phyloP scores from a whole-genome alignment of 2,888 invertebrate genomes.

The Corythucha ciliata region DNA sequence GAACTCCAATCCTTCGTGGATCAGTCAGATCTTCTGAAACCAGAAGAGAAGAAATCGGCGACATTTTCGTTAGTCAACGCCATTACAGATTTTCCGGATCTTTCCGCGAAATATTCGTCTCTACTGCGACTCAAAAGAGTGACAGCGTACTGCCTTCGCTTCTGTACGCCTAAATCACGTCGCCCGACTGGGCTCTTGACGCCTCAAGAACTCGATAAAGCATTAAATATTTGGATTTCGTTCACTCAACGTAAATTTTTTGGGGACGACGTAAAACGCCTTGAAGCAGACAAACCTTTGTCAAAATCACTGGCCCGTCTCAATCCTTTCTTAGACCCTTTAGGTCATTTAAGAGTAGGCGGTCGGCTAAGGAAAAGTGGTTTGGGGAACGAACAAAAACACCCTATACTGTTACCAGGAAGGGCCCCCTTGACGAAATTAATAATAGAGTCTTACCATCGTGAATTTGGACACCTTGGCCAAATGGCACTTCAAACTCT shows the following conservation, averaged over 20 bases:
- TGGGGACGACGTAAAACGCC: background rate
- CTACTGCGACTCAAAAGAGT: no score
- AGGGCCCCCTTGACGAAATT: slow-evolving; percentile 12
- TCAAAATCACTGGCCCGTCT: background rate
- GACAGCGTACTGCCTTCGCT: no score
- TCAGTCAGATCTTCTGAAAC: no score
- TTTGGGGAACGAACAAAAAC: slow-evolving; percentile 5
- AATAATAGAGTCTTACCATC: slow-evolving; percentile 21
- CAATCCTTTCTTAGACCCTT: slow-evolving; percentile 20
- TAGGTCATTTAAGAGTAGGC: slow-evolving; percentile 27
- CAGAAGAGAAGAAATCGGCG: no score
- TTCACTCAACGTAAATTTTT: background rate
- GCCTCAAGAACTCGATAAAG: background rate
- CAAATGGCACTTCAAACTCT: slow-evolving; percentile 12
- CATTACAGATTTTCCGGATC: no score
- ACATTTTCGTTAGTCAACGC: no score
- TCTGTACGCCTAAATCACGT: no score
- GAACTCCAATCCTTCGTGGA: no score
- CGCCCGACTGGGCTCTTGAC: background rate
- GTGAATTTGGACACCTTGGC: slow-evolving; percentile 12
- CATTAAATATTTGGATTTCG: background rate
- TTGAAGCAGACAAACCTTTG: background rate
- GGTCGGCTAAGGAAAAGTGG: slow-evolving; percentile 19
- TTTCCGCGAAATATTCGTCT: no score
- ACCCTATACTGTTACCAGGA: slow-evolving; percentile 21